Evolutionary conservation across 2,797 vertebrate genomes (phyloP), one percentile per base, ranked within the genome.

Genomic region (Acipenser transmontanus): DNA sequence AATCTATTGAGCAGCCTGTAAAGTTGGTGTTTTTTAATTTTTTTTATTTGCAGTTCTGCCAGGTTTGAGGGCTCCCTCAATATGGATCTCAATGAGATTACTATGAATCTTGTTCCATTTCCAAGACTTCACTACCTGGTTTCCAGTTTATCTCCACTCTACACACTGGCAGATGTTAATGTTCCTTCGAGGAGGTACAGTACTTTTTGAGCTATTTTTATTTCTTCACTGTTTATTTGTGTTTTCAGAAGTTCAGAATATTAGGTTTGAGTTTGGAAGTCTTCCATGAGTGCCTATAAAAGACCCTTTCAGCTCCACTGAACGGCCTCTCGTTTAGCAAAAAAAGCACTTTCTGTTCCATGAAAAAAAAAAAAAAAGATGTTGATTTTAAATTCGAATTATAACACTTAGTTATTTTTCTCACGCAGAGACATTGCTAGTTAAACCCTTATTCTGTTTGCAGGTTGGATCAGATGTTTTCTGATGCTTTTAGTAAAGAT

Each of bases 391-490:
- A n/a, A n/a, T n/a, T n/a, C n/a, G n/a, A n/a, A n/a, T n/a, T n/a
- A n/a, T 64, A 8, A 68, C 1, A 9, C 47, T 60, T 6, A 66
- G 5, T 8, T 7, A 63, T 50, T 49, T n/a, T n/a, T n/a, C 34
- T 34, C 34, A 34, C 34, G 4, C 34, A 34, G 34, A 34, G 34
- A 34, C 34, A 34, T 34, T 34, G 34, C 34, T 34, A 4, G 34
- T 34, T 34, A 4, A 4, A 34, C 34, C 34, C 34, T 34, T 34
- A 1, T 4, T 34, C 34, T 34, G 34, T 34, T 34, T 34, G 17
- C 49, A 99, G 96, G 70, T 74, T 98, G 85, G 94, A 99, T 84
- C 96, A 98, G 79, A 97, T 99, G 94, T 99, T 99, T 85, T 95
- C 93, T 61, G 95, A 99, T 70, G 95, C 93, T 7, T 98, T 98